Base-by-base conservation (phyloP, 2,888 invertebrate genomes). In the Chrysolina oricalcia region DNA sequence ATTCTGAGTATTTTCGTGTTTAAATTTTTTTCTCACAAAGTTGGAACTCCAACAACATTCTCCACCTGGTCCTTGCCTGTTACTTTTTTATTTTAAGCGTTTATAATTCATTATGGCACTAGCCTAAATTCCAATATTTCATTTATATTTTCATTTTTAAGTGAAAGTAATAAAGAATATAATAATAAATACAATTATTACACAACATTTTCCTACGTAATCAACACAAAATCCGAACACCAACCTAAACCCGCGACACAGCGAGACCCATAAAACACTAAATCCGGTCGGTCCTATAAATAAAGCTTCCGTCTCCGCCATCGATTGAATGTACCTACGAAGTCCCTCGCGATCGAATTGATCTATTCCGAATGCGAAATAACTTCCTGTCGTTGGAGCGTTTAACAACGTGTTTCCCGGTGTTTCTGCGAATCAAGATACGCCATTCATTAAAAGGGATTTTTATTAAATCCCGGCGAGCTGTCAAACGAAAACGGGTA, bases 381-480 rank as follows among this genome's bases (percentile, higher is more conserved):
- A 68, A 35, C 68, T 53, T 50, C 68, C 19, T 50, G 68, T 68
- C 68, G 68, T 68, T 53, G 53, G 53, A 19, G 21, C 53, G 40
- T 27, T n/a, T 68, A 40, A 68, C 23, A 68, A 53, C 40, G 35
- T 40, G 53, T 68, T 68, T 67, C 48, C 53, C 40, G 43, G 50
- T 68, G 68, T 53, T 68, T 40, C 50, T 48, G 63, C 35, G 50
- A 67, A 71, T 73, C 73, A 73, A 75, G 75, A 75, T 69, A 75
- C 64, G 72, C 64, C 69, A 75, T 75, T 75, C 68, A 75, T 75
- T 75, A 75, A 64, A 72, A 48, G 70, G 72, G 72, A 76, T 81
- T 81, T 81, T 81, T 68, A 73, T 73, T 68, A 73, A 68, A 48
- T 66, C 66, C 56, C 35, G 15, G 72, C 56, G 73, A 50, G 35